Percentiles rank a stretch among this genome's conserved stretches.
phyloP scores from a whole-genome alignment of 2,888 invertebrate species.

The Drosophila pseudotakahashii region DNA sequence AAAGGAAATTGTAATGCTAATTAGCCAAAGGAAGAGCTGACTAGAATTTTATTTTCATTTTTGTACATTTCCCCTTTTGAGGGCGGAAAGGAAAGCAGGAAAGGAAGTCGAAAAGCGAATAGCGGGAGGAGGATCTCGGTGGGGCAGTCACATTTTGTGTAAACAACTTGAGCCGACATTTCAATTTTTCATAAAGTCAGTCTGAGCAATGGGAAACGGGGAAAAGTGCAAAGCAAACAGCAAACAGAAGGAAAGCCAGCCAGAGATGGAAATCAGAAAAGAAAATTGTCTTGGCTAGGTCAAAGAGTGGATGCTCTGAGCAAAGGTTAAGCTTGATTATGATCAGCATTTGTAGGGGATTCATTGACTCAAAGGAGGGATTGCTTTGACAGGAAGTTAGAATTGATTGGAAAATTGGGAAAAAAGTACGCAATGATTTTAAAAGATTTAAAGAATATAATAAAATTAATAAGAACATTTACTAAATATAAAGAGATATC shows the following conservation, averaged over 20 bases:
- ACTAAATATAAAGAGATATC: too few species aligned
- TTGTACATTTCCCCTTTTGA: constrained; percentile 8
- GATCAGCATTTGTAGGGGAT: constrained; percentile 18
- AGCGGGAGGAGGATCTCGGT: constrained; percentile 9
- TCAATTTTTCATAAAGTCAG: constrained; percentile 73
- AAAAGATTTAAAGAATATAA: not conserved
- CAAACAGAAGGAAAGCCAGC: constrained; percentile 10
- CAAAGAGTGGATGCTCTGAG: constrained; percentile 32
- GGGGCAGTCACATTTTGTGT: constrained; percentile 61
- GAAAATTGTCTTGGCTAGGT: constrained; percentile 42
- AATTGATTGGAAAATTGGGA: not conserved
- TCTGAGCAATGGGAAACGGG: constrained; percentile 30
- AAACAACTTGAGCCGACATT: constrained; percentile 75
- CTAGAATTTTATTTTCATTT: constrained; percentile 58
- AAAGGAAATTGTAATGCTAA: constrained; percentile 78
- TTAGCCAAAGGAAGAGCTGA: constrained; percentile 71
- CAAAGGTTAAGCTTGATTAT: constrained; percentile 34
- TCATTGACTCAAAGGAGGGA: not conserved
- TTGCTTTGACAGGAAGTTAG: not conserved
- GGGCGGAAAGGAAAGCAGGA: constrained; percentile 2
- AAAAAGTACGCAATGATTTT: too few species aligned
- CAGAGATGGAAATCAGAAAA: constrained; percentile 10
- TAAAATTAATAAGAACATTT: not conserved
- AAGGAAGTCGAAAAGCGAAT: constrained; percentile 1
- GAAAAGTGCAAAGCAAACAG: constrained; percentile 61